phyloP scores from a whole-genome alignment of 2,797 vertebrate genomes.

The Pangasius krempfi region DNA sequence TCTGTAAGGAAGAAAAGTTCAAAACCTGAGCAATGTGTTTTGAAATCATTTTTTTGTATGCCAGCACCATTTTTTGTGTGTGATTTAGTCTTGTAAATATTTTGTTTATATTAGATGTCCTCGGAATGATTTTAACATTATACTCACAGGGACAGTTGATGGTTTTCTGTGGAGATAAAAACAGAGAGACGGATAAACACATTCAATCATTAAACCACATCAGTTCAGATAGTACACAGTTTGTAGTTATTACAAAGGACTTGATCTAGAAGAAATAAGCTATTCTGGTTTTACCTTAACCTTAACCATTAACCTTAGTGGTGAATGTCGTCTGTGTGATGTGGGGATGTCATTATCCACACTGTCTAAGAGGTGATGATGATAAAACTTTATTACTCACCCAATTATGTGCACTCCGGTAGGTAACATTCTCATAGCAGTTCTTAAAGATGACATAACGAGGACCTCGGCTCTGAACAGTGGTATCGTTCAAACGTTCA shows the following conservation, averaged over 20 bases:
- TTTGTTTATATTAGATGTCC: background rate
- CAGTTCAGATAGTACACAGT: background rate
- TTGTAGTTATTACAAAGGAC: background rate
- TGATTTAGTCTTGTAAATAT: background rate
- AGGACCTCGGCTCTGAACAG: background rate
- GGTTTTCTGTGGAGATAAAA: background rate
- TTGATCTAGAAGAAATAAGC: background rate
- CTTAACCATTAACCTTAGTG: no score
- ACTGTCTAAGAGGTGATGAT: background rate
- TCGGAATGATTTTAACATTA: background rate
- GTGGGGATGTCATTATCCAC: background rate
- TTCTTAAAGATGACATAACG: background rate
- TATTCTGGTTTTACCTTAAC: background rate
- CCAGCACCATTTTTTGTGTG: background rate
- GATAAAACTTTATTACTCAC: conserved; percentile 7
- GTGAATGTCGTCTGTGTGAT: background rate
- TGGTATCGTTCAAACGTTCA: background rate
- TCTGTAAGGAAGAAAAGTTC: background rate
- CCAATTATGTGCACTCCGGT: background rate
- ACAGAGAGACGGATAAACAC: background rate
- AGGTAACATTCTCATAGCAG: background rate
- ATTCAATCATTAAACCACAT: background rate
- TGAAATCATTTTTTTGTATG: background rate
- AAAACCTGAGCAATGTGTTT: no score
- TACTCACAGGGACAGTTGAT: background rate